Base-by-base conservation (phyloP, 1,140 invertebrate species). In the Drosophila sp. region DNA sequence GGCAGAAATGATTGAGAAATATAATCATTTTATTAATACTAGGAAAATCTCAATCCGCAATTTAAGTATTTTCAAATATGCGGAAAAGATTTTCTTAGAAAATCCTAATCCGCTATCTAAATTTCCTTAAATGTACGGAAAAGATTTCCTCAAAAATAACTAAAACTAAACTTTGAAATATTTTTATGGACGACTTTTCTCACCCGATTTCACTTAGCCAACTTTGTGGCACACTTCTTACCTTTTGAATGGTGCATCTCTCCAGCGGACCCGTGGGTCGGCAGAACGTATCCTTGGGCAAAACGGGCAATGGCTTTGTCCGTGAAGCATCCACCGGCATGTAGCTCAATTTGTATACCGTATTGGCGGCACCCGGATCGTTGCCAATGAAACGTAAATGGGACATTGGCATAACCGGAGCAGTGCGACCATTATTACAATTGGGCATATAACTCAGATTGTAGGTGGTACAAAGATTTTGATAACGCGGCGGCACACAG, bases 321-420 rank as follows among this genome's bases (percentile, higher is more conserved):
- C 84, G 70, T 0, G 80, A 72, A 1, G 70, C 77, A 77, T 93
- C 93, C 30, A 93, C 92, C 1, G 93, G 93, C 89, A 93, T 93
- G 79, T 93, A 94, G 7, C 93, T 94, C 60, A 94, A 89, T 77
- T 94, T 94, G 60, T 94, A 93, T 3, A 92, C 92, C 0, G 93
- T 94, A 27, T 62, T 79, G 2, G 66, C 58, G 17, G 78, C 78
- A 3, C 69, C 74, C 0, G 74, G 38, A 54, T 90, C 86, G 4
- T 72, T 79, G 62, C 90, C 91, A 29, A 90, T 67, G 25, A 76
- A 78, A 11, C 79, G 70, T 10, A 92, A 47, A 2, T 70, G 82
- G 10, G 65, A 81, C 38, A 84, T 84, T 0, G 93, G 93, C n/a
- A 92, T 32, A 41, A 93, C 91, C 3, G 91, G 87, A n/a, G 80